Percentiles rank a stretch among this genome's conserved stretches.
These are phyloP conservation scores for Creontiades dilutus DNA, from an alignment of 2,888 invertebrate species.

Conservation along the genomic window DNA sequence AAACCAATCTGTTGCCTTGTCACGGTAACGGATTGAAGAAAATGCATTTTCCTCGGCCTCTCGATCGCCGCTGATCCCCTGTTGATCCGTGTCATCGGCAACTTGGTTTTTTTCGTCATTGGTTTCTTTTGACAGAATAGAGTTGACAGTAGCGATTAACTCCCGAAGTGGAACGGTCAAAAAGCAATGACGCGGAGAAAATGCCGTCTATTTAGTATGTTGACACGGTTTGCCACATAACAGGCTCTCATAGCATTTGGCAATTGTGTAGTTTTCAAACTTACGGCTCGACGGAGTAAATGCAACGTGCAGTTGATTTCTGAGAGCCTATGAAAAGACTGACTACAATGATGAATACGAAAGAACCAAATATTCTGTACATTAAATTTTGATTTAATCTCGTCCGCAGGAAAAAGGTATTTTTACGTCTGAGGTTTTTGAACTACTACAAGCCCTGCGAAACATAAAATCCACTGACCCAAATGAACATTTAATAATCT, in stretches of 20 bases:
- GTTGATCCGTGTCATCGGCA: slow-evolving; percentile 7
- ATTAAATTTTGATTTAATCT: too few relatives aligned
- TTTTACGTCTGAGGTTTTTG: too few relatives aligned
- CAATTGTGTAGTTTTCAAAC: not conserved
- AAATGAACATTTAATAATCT: too few relatives aligned
- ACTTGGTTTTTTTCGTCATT: not conserved
- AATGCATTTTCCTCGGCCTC: slow-evolving; percentile 17
- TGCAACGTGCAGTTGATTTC: too few relatives aligned
- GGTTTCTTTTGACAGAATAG: slow-evolving; percentile 18
- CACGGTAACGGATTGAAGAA: not conserved
- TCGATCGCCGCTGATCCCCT: not conserved
- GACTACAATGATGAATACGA: too few relatives aligned
- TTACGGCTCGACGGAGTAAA: too few relatives aligned
- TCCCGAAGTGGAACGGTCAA: not conserved
- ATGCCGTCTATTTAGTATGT: not conserved
- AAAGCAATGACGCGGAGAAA: slow-evolving; percentile 22
- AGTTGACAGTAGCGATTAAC: not conserved
- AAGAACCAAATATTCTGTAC: too few relatives aligned
- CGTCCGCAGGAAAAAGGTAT: too few relatives aligned
- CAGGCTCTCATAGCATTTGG: not conserved
- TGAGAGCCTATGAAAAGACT: too few relatives aligned
- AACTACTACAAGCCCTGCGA: too few relatives aligned
- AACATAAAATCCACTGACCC: too few relatives aligned
- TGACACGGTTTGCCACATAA: not conserved
- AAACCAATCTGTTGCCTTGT: not conserved